Evolutionary conservation across 2,797 vertebrate species (phyloP).

Genomic region (Sebastiscus albofasciatus): DNA sequence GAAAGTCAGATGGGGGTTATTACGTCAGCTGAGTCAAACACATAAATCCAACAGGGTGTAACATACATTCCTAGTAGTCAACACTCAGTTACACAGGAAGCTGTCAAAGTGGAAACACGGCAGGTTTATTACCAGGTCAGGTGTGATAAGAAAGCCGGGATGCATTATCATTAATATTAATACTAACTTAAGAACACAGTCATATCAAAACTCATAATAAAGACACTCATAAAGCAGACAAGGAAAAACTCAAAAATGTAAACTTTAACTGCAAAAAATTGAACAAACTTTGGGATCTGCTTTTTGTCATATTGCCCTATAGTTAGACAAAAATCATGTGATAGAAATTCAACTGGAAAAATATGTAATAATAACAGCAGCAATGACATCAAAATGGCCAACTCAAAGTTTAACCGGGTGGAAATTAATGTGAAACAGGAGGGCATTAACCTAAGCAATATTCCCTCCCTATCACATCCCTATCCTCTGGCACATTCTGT

Average conservation of each 20-base stretch:
- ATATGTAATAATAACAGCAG: not conserved
- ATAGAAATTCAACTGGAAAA: not conserved
- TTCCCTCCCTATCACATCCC: not conserved
- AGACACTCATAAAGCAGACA: not conserved
- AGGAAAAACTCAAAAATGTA: not conserved
- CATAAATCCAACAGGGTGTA: constrained; percentile 35
- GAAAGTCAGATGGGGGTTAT: not conserved
- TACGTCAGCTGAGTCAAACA: constrained; percentile 7
- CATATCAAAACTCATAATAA: not conserved
- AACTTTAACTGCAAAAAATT: not conserved
- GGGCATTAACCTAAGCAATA: not conserved
- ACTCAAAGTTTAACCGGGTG: not conserved
- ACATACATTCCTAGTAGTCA: constrained; percentile 12
- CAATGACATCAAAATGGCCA: not conserved
- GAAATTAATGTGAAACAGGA: constrained; percentile 5
- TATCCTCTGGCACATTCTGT: not conserved
- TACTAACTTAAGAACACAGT: not conserved
- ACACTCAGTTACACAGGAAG: not conserved
- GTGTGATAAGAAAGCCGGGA: not conserved
- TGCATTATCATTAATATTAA: not conserved
- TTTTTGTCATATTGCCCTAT: not conserved
- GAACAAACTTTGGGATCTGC: not conserved
- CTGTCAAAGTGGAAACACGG: constrained; percentile 10
- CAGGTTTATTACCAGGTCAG: constrained; percentile 8
- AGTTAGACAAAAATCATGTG: not conserved